These are phyloP conservation scores for Steromphala cineraria DNA, from an alignment of 2,888 invertebrate species.

Conservation along the genomic window DNA sequence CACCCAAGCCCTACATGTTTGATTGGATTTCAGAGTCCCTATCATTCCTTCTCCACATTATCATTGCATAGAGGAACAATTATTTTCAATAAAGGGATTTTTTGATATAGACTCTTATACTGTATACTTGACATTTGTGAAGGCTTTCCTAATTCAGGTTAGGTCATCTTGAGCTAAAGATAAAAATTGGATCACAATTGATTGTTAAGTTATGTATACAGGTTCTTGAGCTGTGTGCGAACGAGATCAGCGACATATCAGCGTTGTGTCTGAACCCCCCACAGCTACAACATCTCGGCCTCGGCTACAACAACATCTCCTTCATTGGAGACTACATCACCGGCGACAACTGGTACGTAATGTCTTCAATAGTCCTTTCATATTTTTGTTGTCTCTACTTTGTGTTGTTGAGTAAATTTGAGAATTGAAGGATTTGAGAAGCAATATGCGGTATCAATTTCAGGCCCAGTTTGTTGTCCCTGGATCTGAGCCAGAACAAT, in stretches of 20 bases:
- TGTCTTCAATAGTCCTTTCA: background rate
- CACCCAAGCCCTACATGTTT: too few relatives aligned
- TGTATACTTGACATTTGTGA: too few relatives aligned
- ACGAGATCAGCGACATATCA: conserved; percentile 68
- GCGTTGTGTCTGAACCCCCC: conserved; percentile 66
- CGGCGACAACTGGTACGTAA: conserved; percentile 66
- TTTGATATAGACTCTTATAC: too few relatives aligned
- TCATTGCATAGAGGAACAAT: too few relatives aligned
- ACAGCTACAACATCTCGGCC: conserved; percentile 68
- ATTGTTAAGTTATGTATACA: conserved; percentile 31
- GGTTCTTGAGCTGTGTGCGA: conserved; percentile 73
- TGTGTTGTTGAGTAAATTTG: background rate
- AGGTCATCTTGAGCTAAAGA: too few relatives aligned
- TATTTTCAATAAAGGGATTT: too few relatives aligned
- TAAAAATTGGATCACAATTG: too few relatives aligned
- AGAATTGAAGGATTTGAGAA: background rate
- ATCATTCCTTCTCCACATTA: too few relatives aligned
- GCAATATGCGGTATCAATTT: background rate
- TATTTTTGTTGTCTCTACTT: too few relatives aligned
- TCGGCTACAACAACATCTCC: conserved; percentile 69
- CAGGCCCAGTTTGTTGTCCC: conserved; percentile 72
- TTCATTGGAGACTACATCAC: conserved; percentile 70
- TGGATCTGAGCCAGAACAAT: conserved; percentile 73
- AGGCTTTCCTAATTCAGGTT: too few relatives aligned
- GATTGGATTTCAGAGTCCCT: too few relatives aligned